Percentiles rank a stretch among this genome's conserved stretches.
Evolutionary conservation across 2,113 vertebrate genomes (phyloP).

Genomic region (Capreolus pygargus): DNA sequence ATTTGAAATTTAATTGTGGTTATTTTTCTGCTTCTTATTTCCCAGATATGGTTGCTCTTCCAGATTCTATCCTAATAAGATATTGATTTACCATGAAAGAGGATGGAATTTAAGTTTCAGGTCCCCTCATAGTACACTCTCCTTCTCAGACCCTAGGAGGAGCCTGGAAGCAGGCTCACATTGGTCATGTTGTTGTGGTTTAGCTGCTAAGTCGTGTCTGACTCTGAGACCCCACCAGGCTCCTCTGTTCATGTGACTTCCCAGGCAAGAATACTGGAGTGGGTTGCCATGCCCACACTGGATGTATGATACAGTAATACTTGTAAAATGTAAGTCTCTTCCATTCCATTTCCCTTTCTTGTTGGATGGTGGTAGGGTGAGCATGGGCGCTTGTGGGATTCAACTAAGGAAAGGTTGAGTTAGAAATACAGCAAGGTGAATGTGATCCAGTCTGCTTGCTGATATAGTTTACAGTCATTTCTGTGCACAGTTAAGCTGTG

Average conservation of each 20-base stretch:
- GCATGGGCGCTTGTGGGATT: not conserved
- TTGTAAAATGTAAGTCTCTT: not conserved
- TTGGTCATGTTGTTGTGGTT: not conserved
- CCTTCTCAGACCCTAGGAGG: not conserved
- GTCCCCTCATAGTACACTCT: not conserved
- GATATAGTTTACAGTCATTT: not conserved
- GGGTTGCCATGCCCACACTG: not conserved
- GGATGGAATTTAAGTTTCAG: not conserved
- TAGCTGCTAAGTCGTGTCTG: not conserved
- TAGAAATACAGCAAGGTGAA: not conserved
- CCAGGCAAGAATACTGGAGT: not conserved
- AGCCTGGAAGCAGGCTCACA: not conserved
- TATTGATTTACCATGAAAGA: not conserved
- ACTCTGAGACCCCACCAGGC: not conserved
- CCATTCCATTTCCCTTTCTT: not conserved
- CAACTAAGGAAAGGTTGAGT: not conserved
- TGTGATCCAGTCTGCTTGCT: not conserved
- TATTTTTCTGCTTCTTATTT: constrained; percentile 34
- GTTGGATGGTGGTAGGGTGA: not conserved
- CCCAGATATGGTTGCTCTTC: not conserved
- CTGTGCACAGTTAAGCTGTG: not conserved
- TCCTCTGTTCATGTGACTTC: not conserved
- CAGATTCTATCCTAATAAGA: constrained; percentile 18
- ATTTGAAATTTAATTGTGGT: constrained; percentile 43
- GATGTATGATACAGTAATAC: not conserved